Evolutionary conservation across 2,888 invertebrate genomes (phyloP), one percentile per base, ranked within the genome.

Genomic region (Pristionchus japonicus): DNA sequence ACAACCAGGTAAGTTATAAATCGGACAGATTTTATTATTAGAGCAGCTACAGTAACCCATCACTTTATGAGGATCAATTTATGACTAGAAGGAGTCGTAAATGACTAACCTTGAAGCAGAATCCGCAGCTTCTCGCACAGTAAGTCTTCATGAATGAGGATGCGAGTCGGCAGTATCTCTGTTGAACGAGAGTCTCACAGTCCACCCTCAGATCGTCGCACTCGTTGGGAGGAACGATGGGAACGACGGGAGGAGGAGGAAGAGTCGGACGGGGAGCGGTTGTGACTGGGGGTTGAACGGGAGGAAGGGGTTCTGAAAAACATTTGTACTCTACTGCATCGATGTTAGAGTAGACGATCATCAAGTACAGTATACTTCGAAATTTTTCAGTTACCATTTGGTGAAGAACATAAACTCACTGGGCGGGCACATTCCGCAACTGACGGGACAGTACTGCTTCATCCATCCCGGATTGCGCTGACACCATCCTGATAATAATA

Each of bases 201-300:
- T 94, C 94, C 3, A 94, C 94, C 6, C 94, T 91, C 70, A 94
- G 91, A 89, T 94, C 94, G 88, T 93, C 93, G 83, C 94, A 94
- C 27, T 92, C 91, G 27, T 88, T 49, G 43, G 87, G 61, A 40
- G 89, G 84, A 61, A 84, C 89, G 31, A 74, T 57, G 34, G 89
- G 88, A 37, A 84, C 89, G 37, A 89, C 77, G 15, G 88, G 86
- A 43, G 89, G 89, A 86, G 90, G 89, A 83, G 89, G 91, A 23
- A 88, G 88, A 15, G 70, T 64, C n/a, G 84, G 80, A 37, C 89
- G 89, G 15, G 87, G 77, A 4, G 37, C 43, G 77, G 77, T 43
- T 27, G 43, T 23, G 23, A 74, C n/a, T 6, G n/a, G n/a, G n/a
- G 43, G 43, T 9, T 9, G 7, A 11, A 43, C 43, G 31, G 64